Percentiles rank a stretch among this genome's conserved stretches.
Conservation (phyloP, 35 echinoderm and acorn worm genomes). For the Ophioderma brevispina region DNA sequence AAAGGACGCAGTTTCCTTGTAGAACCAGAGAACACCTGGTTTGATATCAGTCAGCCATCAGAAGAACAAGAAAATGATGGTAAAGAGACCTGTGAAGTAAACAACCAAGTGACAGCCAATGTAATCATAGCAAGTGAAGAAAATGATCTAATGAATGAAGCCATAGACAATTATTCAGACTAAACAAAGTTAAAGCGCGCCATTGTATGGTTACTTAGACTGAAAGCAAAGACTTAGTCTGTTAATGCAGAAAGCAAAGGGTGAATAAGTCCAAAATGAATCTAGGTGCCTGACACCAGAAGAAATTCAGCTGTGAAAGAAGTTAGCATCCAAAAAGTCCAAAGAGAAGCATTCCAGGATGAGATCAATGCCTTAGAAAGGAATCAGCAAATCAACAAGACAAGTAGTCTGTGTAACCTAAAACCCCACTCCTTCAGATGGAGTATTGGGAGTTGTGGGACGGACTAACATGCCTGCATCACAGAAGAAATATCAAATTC, state of each 20-base stretch:
- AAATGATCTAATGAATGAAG: background rate
- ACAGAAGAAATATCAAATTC: slow-evolving; percentile 41
- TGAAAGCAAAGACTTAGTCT: slow-evolving; percentile 20
- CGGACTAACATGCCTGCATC: slow-evolving; percentile 35
- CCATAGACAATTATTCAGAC: slow-evolving; percentile 4
- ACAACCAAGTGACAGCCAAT: background rate
- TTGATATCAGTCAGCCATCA: background rate
- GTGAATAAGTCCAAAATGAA: background rate
- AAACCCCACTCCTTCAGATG: background rate
- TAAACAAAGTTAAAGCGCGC: slow-evolving; percentile 15
- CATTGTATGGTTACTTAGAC: slow-evolving; percentile 15
- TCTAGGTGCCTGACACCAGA: background rate
- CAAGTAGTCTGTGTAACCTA: background rate
- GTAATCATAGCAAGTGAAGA: background rate
- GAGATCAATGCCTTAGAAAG: too few relatives aligned
- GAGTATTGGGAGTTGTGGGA: slow-evolving; percentile 56
- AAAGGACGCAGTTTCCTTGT: slow-evolving; percentile 48
- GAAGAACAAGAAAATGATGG: background rate
- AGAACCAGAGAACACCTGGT: slow-evolving; percentile 12
- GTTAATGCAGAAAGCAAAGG: slow-evolving; percentile 1
- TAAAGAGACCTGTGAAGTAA: slow-evolving; percentile 21
- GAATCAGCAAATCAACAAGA: too few relatives aligned
- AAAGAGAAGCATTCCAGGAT: background rate
- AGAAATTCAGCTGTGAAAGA: slow-evolving; percentile 3
- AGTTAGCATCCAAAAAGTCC: slow-evolving; percentile 19